Evolutionary conservation across 2,113 vertebrate genomes (phyloP), one percentile per base, ranked within the genome.

Genomic region (Pygoscelis antarcticus): DNA sequence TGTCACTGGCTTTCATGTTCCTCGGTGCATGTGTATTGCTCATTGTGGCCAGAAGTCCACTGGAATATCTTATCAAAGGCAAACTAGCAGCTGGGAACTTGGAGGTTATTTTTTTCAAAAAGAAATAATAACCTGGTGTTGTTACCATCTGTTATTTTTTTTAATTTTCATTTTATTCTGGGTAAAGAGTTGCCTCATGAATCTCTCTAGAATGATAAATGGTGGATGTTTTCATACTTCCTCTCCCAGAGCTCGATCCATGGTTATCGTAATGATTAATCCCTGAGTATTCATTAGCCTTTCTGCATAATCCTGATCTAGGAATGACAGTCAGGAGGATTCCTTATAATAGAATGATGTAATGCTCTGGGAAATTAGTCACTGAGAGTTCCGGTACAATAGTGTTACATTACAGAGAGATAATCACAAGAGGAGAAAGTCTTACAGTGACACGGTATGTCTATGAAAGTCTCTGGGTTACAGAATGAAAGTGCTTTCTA

Each of bases 311-410:
- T 92, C 95, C 76, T 81, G 61, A 49, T 91, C 62, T 76, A 62
- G 57, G 52, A 95, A 90, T 30, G 77, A 89, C 94, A 95, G 58
- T 79, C 82, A 96, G 78, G 46, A 93, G 87, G 74, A 87, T 92
- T 97, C 87, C 74, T 92, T 68, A 79, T 32, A 87, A 72, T 26
- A 68, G 52, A 93, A 80, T 89, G 76, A 93, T 76, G 76, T 82
- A 89, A 95, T 91, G 66, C 77, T 93, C 36, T 46, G 57, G 34
- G 57, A 96, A 92, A 96, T 95, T 57, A 96, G 72, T 61, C 85
- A 76, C 58, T 83, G 34, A 89, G 86, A 92, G 55, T 38, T 78
- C 9, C 52, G 60, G 44, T 61, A 84, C 44, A 94, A 93, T 71
- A 81, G 78, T 65, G 25, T 87, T 87, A 60, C 40, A 87, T 91